phyloP scores from a whole-genome alignment of 2,113 vertebrate genomes.

The Mormyrus lacerda region DNA sequence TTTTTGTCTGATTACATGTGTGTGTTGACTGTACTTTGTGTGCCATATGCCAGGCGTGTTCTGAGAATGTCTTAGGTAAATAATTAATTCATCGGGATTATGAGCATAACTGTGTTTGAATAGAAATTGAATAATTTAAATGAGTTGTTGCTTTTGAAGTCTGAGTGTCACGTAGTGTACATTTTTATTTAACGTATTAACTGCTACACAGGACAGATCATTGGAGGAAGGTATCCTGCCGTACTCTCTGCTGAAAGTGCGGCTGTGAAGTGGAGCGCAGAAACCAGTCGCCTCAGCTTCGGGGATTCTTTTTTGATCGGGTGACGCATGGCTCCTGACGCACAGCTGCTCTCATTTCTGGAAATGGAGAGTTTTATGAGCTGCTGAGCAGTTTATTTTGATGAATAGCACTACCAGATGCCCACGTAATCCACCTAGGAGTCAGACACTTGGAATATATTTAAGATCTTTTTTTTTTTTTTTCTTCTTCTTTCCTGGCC shows the following conservation, averaged over 20 bases:
- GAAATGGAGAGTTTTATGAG: background rate
- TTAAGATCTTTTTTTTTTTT: background rate
- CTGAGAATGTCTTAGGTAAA: background rate
- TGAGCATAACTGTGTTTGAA: background rate
- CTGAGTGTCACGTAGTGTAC: background rate
- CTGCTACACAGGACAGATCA: background rate
- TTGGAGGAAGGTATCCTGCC: background rate
- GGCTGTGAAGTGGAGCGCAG: background rate
- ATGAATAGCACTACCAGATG: background rate
- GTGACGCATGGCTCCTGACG: background rate
- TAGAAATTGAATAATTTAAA: background rate
- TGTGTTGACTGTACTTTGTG: background rate
- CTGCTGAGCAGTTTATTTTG: slow-evolving; percentile 16
- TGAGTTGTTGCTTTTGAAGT: background rate
- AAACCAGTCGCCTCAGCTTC: background rate
- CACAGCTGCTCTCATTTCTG: background rate
- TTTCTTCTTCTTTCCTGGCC: background rate
- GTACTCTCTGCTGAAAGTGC: background rate
- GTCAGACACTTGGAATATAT: slow-evolving; percentile 1
- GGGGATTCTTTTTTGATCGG: background rate
- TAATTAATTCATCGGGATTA: background rate
- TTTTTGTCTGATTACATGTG: background rate
- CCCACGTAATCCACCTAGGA: background rate
- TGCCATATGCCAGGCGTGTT: background rate
- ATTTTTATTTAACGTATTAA: background rate